Evolutionary conservation across 2,797 vertebrate genomes (phyloP).

Genomic region (Cyprinodon diabolis): DNA sequence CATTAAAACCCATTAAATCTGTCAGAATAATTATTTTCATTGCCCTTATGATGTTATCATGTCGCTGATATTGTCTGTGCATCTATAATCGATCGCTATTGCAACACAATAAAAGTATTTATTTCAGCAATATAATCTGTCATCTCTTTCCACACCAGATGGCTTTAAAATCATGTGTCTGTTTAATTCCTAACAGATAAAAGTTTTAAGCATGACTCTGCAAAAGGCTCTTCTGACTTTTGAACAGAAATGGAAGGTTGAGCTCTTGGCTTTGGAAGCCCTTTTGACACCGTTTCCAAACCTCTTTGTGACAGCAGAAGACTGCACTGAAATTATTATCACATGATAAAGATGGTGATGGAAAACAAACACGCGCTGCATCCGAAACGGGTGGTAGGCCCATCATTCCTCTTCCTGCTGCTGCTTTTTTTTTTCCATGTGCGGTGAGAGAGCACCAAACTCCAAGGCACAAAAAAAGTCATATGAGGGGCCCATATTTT

Average conservation of each 20-base stretch:
- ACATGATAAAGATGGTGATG: constrained; percentile 35
- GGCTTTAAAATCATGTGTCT: neutral
- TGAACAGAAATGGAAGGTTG: neutral
- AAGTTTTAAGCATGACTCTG: neutral
- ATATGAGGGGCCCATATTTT: constrained; percentile 2
- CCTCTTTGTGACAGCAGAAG: constrained; percentile 45
- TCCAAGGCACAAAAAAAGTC: neutral
- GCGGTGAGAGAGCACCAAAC: constrained; percentile 7
- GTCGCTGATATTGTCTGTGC: neutral
- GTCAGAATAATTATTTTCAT: neutral
- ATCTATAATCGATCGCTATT: neutral
- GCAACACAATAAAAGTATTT: neutral
- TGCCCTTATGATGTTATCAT: neutral
- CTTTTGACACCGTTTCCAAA: constrained; percentile 37
- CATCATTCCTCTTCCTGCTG: constrained; percentile 45
- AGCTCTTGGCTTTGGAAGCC: neutral
- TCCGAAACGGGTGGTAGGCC: neutral
- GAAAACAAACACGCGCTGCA: neutral
- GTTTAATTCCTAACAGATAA: neutral
- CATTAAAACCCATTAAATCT: neutral
- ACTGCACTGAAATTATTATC: constrained; percentile 14
- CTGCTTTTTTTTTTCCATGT: constrained; percentile 8
- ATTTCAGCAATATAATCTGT: neutral
- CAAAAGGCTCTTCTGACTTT: neutral
- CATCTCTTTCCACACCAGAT: neutral